These are phyloP conservation scores for Leptobrachium leishanense DNA, from an alignment of 2,113 vertebrate genomes.

Conservation along the genomic window DNA sequence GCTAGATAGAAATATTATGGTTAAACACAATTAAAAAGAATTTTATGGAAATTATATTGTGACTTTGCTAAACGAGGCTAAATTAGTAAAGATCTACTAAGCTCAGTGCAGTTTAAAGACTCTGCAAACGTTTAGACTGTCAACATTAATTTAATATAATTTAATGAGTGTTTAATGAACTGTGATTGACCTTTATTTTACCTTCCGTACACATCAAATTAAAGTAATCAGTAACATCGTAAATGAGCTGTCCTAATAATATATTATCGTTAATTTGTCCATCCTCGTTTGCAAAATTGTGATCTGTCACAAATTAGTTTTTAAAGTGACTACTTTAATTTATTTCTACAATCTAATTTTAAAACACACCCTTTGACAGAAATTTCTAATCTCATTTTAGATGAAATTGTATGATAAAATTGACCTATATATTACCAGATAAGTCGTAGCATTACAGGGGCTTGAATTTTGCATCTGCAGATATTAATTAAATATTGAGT, in stretches of 20 bases:
- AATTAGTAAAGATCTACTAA: conserved; percentile 11
- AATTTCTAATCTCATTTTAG: too few relatives aligned
- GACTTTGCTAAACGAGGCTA: not conserved
- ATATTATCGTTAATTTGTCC: conserved; percentile 22
- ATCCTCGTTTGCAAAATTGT: conserved; percentile 11
- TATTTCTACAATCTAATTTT: too few relatives aligned
- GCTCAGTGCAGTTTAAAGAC: not conserved
- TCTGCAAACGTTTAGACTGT: not conserved
- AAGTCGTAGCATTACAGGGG: too few relatives aligned
- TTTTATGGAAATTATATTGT: not conserved
- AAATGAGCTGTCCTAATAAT: conserved; percentile 22
- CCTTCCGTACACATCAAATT: conserved; percentile 42
- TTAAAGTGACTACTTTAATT: too few relatives aligned
- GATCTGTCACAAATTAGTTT: not conserved
- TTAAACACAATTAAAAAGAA: conserved; percentile 7
- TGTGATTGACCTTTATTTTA: conserved; percentile 42
- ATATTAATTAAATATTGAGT: too few relatives aligned
- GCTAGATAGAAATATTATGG: too few relatives aligned
- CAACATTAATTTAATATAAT: conserved; percentile 36
- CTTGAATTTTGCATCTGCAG: too few relatives aligned
- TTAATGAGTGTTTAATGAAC: conserved; percentile 41
- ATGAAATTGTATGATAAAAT: too few relatives aligned
- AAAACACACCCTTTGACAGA: too few relatives aligned
- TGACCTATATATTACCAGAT: too few relatives aligned
- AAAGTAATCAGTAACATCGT: conserved; percentile 43